Conservation (phyloP, 2,113 vertebrate species). For the Anas platyrhynchos region DNA sequence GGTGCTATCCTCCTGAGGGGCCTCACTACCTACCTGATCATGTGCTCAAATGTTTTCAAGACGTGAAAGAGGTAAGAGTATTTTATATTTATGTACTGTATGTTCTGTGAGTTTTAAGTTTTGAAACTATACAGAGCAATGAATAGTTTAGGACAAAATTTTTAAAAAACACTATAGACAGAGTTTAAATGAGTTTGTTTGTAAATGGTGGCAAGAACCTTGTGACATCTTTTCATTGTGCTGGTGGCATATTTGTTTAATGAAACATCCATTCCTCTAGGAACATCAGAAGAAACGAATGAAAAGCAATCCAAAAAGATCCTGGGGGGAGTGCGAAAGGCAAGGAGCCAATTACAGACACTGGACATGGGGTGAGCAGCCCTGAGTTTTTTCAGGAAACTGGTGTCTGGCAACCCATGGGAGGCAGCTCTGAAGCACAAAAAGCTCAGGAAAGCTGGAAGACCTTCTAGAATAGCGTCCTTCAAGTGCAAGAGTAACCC, state of each 20-base stretch:
- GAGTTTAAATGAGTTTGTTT: background rate
- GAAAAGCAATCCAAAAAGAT: background rate
- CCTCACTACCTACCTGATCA: background rate
- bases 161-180: background rate
- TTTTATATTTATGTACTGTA: background rate
- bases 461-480: too few species aligned
- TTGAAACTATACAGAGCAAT: background rate
- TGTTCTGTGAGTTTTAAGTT: background rate
- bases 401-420: too few species aligned
- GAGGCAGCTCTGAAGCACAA: too few species aligned
- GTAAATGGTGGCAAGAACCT: background rate
- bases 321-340: too few species aligned
- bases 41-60: background rate
- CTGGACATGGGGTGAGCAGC: too few species aligned
- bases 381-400: too few species aligned
- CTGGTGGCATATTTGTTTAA: background rate
- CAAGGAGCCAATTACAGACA: too few species aligned
- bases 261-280: background rate
- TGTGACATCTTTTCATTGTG: background rate
- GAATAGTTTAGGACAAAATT: background rate
- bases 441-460: too few species aligned
- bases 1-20: accelerated
- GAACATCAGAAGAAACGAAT: background rate
- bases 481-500: too few species aligned
- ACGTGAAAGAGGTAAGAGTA: background rate